Base-by-base conservation (phyloP, 2,113 vertebrate genomes). In the Meriones unguiculatus region DNA sequence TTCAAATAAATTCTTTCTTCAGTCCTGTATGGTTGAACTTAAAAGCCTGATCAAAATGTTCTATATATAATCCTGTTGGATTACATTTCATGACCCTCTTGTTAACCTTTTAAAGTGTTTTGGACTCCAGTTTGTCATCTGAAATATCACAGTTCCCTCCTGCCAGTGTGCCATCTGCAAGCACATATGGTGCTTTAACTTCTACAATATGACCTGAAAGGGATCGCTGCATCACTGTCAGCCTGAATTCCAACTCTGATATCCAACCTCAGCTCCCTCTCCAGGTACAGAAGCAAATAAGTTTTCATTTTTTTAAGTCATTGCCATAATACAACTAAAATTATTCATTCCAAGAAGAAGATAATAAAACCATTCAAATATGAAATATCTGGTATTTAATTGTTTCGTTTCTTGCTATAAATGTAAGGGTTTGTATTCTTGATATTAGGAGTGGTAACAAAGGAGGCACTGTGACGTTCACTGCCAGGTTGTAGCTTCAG, bases 91-190 rank as follows among this genome's bases (percentile, higher is more conserved):
- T 88, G 81, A 89, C 89, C 54, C 30, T 72, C 76, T 89, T 91
- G 85, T 97, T 97, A 97, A 96, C 92, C 91, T 97, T 97, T 95
- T 93, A 93, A 91, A 96, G 50, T 93, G 41, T 18, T 96, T 95
- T 97, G 97, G 87, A 96, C 67, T 95, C 92, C 94, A 81, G 92
- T 97, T 97, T 97, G 96, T 96, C 96, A 93, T 96, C 30, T 90
- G 90, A 97, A 96, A 92, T 94, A 97, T 90, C 92, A 89, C 30
- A 77, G 62, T 24, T 95, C 50, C 32, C 46, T 95, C 95, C 88
- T 95, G 95, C 81, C 73, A 90, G 77, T 11, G 14, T 35, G 50
- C 95, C 96, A 97, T 97, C 95, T 98, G 97, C 77, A 86, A 80
- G 90, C 96, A 95, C 97, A 98, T 96, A 97, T 91, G 96, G 94